These are phyloP conservation scores for Euura saliciscinereae DNA, from an alignment of 1,140 invertebrate species.

Conservation along the genomic window DNA sequence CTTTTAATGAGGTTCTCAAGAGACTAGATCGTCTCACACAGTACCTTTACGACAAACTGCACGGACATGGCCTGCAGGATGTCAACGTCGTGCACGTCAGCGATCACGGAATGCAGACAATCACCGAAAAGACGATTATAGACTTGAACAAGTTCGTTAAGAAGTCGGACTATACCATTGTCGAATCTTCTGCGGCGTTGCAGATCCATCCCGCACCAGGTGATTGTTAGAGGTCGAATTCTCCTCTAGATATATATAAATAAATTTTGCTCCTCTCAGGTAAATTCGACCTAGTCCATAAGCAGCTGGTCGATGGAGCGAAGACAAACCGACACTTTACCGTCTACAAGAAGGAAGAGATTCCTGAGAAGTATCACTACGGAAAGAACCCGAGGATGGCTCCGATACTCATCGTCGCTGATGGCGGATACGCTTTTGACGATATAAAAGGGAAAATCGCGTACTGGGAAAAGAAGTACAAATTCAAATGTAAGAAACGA, in stretches of 20 bases:
- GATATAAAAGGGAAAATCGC: conserved; percentile 55
- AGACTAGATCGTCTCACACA: conserved; percentile 64
- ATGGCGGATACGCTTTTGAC: conserved; percentile 65
- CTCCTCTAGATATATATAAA: conserved; percentile 8
- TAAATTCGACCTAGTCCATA: conserved; percentile 59
- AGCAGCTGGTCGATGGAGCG: conserved; percentile 58
- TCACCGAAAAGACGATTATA: conserved; percentile 62
- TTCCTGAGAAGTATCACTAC: conserved; percentile 66
- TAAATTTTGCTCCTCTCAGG: conserved; percentile 42
- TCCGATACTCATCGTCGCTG: conserved; percentile 64
- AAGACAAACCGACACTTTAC: conserved; percentile 55
- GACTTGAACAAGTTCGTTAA: conserved; percentile 65
- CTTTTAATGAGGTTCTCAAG: conserved; percentile 59
- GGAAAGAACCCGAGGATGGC: conserved; percentile 65
- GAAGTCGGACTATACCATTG: conserved; percentile 54
- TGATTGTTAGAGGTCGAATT: conserved; percentile 31
- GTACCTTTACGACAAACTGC: conserved; percentile 64
- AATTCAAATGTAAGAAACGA: conserved; percentile 52
- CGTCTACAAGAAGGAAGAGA: conserved; percentile 65
- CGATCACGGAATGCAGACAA: conserved; percentile 76
- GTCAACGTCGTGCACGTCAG: conserved; percentile 75
- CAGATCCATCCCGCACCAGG: conserved; percentile 64
- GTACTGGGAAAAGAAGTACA: conserved; percentile 56
- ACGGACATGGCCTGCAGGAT: conserved; percentile 57
- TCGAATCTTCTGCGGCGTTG: conserved; percentile 56